Base-by-base conservation (phyloP, 2,113 vertebrate genomes). In the Podilymbus podiceps region DNA sequence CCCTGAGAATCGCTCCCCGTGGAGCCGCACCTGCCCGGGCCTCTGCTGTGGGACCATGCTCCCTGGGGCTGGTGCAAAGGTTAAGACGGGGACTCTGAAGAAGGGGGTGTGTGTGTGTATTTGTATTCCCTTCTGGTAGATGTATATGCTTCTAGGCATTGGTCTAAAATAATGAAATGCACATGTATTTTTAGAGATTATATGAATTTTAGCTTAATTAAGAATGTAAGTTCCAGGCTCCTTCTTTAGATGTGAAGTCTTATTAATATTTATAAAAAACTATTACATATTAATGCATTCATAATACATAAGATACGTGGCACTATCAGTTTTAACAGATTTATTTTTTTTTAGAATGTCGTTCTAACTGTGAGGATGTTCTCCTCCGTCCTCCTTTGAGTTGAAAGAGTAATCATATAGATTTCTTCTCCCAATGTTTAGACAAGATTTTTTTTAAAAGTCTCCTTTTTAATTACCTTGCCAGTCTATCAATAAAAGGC, bases 181-280 rank as follows among this genome's bases (percentile, higher is more conserved):
- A 1, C 13, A 4, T 63, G 89, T 87, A 46, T 94, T 94, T 88
- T 95, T 89, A 89, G 88, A 89, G 83, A 35, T 68, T 25, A 85
- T 77, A 30, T 33, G 94, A 89, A 49, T 91, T 97, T 93, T 92
- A 76, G 88, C 79, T 91, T 97, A 96, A 96, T 97, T 92, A 97
- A 94, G 89, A 84, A 79, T 73, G 50, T 67, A 93, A 88, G 87
- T 93, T 75, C 50, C 69, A 80, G 66, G 68, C 52, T 90, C 27
- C 66, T 89, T 69, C 85, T 85, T 92, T 82, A 85, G 79, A 83
- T 67, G 73, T 59, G 86, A 87, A 71, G 17, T 49, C 90, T 91
- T 96, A 97, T 97, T 95, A 97, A 97, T 96, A 97, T 97, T 97
- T 95, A 97, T 97, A 69, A 76, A 94, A 95, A 93, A 24, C 30